A percentile compares a stretch with the other conserved stretches of the same genome.
These are phyloP conservation scores for Mallotus villosus DNA, from an alignment of 2,797 vertebrate genomes.

Conservation along the genomic window DNA sequence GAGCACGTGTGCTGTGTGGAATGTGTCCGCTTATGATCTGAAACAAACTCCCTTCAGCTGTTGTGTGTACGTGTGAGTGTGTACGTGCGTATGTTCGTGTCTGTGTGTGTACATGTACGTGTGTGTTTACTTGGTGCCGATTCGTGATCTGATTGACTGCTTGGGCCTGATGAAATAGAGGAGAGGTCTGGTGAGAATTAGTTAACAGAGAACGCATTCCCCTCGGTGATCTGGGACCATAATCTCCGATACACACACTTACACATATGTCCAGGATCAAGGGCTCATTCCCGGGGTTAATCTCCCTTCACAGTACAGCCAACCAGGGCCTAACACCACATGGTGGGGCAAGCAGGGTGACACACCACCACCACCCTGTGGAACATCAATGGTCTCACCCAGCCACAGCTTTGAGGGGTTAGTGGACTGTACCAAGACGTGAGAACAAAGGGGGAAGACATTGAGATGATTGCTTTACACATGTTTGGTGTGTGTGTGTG, in stretches of 20 bases:
- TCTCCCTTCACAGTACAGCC: slow-evolving; percentile 26
- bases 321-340: slow-evolving; percentile 43
- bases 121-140: not conserved
- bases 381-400: slow-evolving; percentile 53
- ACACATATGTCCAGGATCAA: slow-evolving; percentile 31
- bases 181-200: too few relatives aligned
- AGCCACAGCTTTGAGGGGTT: not conserved
- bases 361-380: slow-evolving; percentile 30
- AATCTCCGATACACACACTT: not conserved
- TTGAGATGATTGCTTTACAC: not conserved
- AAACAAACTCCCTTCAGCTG: slow-evolving; percentile 33
- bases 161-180: too few relatives aligned
- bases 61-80: slow-evolving; percentile 9
- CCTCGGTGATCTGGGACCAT: not conserved
- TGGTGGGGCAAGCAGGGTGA: slow-evolving; percentile 24
- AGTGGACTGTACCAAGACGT: slow-evolving; percentile 16
- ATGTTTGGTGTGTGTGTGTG: not conserved
- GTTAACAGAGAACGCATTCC: not conserved
- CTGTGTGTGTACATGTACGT: not conserved
- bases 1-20: slow-evolving; percentile 37
- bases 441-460: not conserved
- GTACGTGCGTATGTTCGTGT: slow-evolving; percentile 15
- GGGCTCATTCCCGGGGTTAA: slow-evolving; percentile 44
- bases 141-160: not conserved
- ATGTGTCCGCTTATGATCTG: slow-evolving; percentile 27